phyloP scores from a whole-genome alignment of 2,797 vertebrate species.

The Karalla daura region DNA sequence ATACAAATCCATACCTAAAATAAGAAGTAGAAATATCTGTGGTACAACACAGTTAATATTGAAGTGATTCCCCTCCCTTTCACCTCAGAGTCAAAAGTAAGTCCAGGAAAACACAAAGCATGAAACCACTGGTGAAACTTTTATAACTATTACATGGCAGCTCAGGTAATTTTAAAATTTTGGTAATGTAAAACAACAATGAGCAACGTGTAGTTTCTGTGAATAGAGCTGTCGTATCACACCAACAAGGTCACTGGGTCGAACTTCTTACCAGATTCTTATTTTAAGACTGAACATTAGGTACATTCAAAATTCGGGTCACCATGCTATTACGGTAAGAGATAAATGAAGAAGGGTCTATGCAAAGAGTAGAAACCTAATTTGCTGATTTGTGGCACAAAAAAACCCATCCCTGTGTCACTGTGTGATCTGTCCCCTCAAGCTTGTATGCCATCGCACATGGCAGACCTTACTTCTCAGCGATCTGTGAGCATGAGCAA shows the following conservation, averaged over 20 bases:
- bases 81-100: neutral
- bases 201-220: too few relatives aligned
- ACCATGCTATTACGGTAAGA: too few relatives aligned
- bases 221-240: too few relatives aligned
- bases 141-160: too few relatives aligned
- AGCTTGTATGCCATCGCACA: slow-evolving; percentile 62
- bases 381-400: slow-evolving; percentile 11
- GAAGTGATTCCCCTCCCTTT: slow-evolving; percentile 11
- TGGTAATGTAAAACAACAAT: too few relatives aligned
- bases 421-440: slow-evolving; percentile 42
- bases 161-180: too few relatives aligned
- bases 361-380: slow-evolving; percentile 19
- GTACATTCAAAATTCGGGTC: neutral
- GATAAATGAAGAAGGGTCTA: neutral
- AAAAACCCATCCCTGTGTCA: slow-evolving; percentile 37
- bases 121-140: neutral
- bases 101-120: neutral
- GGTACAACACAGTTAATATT: slow-evolving; percentile 1
- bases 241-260: too few relatives aligned
- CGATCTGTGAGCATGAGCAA: slow-evolving; percentile 63
- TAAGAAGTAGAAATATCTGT: slow-evolving; percentile 1
- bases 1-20: slow-evolving; percentile 19
- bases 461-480: slow-evolving; percentile 59
- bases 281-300: too few relatives aligned
- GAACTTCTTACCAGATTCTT: too few relatives aligned